Evolutionary conservation across 2,797 vertebrate species (phyloP).

Genomic region (Hemibagrus guttatus): DNA sequence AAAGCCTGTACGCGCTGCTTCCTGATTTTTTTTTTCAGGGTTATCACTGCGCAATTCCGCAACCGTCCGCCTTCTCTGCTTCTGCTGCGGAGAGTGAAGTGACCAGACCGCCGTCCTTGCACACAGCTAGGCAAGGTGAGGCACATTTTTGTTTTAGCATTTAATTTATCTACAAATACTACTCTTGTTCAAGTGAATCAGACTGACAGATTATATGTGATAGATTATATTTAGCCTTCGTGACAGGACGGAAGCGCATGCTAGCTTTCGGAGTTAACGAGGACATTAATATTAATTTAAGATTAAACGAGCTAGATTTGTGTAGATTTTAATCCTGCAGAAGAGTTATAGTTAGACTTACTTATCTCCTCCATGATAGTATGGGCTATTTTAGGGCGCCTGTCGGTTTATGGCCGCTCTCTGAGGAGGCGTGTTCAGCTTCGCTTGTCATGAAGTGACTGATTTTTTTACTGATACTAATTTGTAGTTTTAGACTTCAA

Average conservation of each 20-base stretch:
- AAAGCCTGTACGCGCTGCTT: constrained; percentile 49
- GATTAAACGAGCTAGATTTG: not conserved
- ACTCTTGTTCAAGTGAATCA: not conserved
- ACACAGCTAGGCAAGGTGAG: constrained; percentile 67
- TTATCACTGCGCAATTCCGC: constrained; percentile 60
- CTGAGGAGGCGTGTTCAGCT: constrained; percentile 40
- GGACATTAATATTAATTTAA: not conserved
- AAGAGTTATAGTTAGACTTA: not conserved
- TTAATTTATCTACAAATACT: too few species aligned
- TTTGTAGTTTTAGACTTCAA: not conserved
- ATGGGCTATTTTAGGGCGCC: not conserved
- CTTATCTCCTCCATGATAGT: not conserved
- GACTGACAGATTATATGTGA: not conserved
- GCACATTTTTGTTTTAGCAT: too few species aligned
- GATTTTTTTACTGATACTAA: not conserved
- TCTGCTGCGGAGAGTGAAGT: constrained; percentile 51
- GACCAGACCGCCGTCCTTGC: constrained; percentile 63
- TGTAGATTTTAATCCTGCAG: not conserved
- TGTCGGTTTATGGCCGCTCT: constrained; percentile 64
- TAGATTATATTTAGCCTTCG: not conserved
- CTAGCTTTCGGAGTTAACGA: not conserved
- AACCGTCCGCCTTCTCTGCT: constrained; percentile 68
- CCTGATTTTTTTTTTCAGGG: constrained; percentile 59
- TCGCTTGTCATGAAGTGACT: not conserved
- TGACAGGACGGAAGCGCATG: not conserved